phyloP scores from a whole-genome alignment of 2,113 vertebrate species.

The Ceyx melanurus region DNA sequence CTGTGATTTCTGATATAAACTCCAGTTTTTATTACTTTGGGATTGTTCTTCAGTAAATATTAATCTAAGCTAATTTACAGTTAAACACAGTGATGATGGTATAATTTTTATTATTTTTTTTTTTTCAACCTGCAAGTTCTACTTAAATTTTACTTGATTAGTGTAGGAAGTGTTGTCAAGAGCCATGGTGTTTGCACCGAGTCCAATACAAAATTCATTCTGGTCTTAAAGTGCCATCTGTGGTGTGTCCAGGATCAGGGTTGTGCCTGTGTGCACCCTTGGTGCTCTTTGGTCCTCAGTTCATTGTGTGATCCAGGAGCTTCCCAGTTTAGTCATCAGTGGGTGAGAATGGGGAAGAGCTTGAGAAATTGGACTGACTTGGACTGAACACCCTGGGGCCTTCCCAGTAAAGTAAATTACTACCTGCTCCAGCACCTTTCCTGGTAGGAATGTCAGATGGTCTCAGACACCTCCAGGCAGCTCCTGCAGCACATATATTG shows the following conservation, averaged over 20 bases:
- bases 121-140: neutral
- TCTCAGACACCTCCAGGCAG: neutral
- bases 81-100: neutral
- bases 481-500: neutral
- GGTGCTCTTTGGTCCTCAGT: too few species aligned
- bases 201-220: neutral
- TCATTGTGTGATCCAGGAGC: neutral
- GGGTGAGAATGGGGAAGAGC: neutral
- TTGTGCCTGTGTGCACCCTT: fast-evolving
- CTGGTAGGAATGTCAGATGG: too few species aligned
- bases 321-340: neutral
- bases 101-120: neutral
- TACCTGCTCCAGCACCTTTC: neutral
- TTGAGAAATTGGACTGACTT: neutral
- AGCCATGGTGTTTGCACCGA: neutral
- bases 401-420: neutral
- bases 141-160: neutral
- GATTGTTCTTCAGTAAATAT: neutral
- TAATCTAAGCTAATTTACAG: neutral
- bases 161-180: neutral
- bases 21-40: neutral
- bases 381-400: fast-evolving
- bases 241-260: neutral
- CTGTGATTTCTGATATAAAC: neutral
- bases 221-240: fast-evolving